Conservation (phyloP, 2,888 invertebrate species). For the Drosophila meridionalis region DNA sequence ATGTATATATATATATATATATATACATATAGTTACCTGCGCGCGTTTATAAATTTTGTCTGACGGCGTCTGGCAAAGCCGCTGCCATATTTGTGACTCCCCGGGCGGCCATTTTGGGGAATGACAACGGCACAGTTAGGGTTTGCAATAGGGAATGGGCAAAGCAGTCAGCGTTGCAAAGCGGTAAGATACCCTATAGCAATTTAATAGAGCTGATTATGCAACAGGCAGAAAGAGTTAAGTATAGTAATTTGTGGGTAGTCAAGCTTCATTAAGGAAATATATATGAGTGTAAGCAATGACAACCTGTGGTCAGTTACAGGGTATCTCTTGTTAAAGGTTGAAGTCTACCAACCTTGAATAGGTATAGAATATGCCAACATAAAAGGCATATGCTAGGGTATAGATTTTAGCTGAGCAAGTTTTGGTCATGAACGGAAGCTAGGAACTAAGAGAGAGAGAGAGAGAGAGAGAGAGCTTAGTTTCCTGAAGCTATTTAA, state of each 20-base stretch:
- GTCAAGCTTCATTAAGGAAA: not conserved
- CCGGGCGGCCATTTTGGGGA: constrained; percentile 62
- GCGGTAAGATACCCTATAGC: not conserved
- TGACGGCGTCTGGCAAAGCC: constrained; percentile 55
- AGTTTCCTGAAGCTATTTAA: not conserved
- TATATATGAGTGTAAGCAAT: not conserved
- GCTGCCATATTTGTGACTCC: constrained; percentile 78
- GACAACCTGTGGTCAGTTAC: no score
- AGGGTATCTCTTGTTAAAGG: not conserved
- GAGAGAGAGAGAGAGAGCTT: not conserved
- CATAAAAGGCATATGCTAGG: not conserved
- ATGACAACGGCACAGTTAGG: constrained; percentile 29
- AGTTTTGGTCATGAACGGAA: not conserved
- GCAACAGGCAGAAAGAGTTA: not conserved
- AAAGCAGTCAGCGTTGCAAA: not conserved
- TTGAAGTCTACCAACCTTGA: no score
- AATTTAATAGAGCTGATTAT: no score
- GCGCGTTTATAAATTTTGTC: constrained; percentile 68
- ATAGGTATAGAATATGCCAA: no score
- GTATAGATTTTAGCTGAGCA: not conserved
- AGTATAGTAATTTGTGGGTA: not conserved
- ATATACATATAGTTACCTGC: constrained; percentile 7
- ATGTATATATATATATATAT: not conserved
- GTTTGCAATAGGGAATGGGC: constrained; percentile 19
- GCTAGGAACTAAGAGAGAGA: no score